Percentiles rank a stretch among this genome's conserved stretches.
These are phyloP conservation scores for Hemicentrotus pulcherrimus DNA, from an alignment of 35 echinoderm and acorn worm species.

Conservation along the genomic window DNA sequence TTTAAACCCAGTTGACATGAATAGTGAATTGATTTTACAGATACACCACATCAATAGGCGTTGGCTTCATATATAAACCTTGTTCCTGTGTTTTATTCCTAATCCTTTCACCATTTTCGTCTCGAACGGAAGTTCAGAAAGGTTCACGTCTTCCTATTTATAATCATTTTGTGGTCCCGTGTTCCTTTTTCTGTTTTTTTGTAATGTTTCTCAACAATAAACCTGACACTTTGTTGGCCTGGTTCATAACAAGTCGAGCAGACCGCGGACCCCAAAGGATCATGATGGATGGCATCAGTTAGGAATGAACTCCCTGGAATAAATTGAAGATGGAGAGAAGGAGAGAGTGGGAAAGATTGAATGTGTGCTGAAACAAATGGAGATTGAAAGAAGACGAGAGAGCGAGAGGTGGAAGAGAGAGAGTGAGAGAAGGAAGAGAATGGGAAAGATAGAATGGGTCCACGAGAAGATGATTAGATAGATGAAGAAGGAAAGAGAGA, in stretches of 20 bases:
- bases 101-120: background rate
- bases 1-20: background rate
- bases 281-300: background rate
- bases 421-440: no score
- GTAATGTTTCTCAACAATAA: background rate
- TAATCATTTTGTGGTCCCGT: background rate
- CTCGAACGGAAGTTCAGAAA: constrained; percentile 35
- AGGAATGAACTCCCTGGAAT: background rate
- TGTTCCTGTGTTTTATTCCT: background rate
- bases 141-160: constrained; percentile 28
- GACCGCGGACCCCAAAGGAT: background rate
- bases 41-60: background rate
- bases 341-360: no score
- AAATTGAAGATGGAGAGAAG: background rate
- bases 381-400: no score
- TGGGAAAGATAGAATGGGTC: no score
- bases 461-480: no score
- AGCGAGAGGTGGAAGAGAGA: no score
- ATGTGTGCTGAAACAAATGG: no score
- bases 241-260: background rate
- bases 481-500: no score
- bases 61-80: background rate
- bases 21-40: background rate
- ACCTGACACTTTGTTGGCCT: background rate
- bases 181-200: background rate